These are phyloP conservation scores for Luehdorfia chinensis DNA, from an alignment of 1,140 invertebrate genomes.

Conservation along the genomic window DNA sequence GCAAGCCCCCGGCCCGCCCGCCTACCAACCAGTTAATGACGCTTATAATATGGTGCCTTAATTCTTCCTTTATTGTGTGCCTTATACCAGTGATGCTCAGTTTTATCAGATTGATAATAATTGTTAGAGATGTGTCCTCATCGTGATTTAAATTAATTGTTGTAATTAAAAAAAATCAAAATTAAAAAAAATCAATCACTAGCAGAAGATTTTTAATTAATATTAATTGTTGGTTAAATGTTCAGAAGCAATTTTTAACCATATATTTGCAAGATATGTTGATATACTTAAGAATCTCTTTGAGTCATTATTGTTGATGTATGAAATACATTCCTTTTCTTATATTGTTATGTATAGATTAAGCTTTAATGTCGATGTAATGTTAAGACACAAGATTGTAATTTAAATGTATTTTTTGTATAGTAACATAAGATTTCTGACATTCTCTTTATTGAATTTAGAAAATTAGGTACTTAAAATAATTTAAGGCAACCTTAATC, in stretches of 20 bases:
- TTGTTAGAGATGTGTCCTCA: too few relatives aligned
- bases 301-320: constrained; percentile 43
- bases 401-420: background rate
- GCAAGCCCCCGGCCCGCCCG: constrained; percentile 63
- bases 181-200: too few relatives aligned
- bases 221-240: too few relatives aligned
- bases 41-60: constrained; percentile 38
- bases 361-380: constrained; percentile 37
- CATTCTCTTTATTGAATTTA: background rate
- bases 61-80: constrained; percentile 16
- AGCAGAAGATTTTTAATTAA: too few relatives aligned
- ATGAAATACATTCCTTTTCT: constrained; percentile 48
- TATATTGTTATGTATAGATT: constrained; percentile 21
- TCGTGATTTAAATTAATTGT: too few relatives aligned
- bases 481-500: too few relatives aligned
- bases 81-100: constrained; percentile 17
- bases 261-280: constrained; percentile 19
- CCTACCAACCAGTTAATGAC: constrained; percentile 50
- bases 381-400: constrained; percentile 3
- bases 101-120: too few relatives aligned
- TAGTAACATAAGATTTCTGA: background rate
- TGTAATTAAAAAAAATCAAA: too few relatives aligned
- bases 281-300: constrained; percentile 23
- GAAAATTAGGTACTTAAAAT: background rate
- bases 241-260: constrained; percentile 5